A percentile compares a stretch with the other conserved stretches of the same genome.
These are phyloP conservation scores for Mythimna pallens DNA, from an alignment of 2,888 invertebrate species.

Conservation along the genomic window DNA sequence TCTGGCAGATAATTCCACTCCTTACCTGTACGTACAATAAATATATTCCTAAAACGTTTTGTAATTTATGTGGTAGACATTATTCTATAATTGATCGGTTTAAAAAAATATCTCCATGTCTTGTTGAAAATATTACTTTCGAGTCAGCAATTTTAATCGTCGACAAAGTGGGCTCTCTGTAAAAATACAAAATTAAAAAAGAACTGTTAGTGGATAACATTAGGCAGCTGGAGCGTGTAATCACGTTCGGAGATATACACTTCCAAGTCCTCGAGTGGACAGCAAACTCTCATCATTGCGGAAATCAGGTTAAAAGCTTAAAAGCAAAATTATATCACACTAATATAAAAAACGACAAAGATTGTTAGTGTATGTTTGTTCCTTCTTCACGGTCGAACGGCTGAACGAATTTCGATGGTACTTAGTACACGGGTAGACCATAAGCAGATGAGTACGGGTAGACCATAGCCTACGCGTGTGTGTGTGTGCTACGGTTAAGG, in stretches of 20 bases:
- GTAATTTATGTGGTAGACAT: no score
- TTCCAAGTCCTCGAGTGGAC: conserved; percentile 22
- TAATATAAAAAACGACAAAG: not conserved
- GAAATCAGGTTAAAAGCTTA: conserved; percentile 28
- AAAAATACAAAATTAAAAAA: conserved; percentile 22
- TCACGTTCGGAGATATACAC: conserved; percentile 15
- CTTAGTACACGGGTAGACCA: no score
- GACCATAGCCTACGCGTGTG: no score
- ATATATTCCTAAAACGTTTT: no score
- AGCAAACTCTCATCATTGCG: not conserved
- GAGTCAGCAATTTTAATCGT: not conserved
- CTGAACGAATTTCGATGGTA: not conserved
- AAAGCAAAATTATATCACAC: conserved; percentile 1
- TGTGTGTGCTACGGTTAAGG: not conserved
- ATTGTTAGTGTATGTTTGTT: not conserved
- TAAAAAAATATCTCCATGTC: rapidly evolving
- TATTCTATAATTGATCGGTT: no score
- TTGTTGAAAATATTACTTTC: not conserved
- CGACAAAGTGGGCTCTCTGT: not conserved
- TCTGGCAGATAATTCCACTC: no score
- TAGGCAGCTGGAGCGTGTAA: conserved; percentile 39
- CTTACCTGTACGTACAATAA: no score
- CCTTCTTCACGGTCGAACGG: no score
- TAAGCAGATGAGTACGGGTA: no score
- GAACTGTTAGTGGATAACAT: not conserved